Conservation (phyloP, 2,113 vertebrate species). For the Scatophagus argus region DNA sequence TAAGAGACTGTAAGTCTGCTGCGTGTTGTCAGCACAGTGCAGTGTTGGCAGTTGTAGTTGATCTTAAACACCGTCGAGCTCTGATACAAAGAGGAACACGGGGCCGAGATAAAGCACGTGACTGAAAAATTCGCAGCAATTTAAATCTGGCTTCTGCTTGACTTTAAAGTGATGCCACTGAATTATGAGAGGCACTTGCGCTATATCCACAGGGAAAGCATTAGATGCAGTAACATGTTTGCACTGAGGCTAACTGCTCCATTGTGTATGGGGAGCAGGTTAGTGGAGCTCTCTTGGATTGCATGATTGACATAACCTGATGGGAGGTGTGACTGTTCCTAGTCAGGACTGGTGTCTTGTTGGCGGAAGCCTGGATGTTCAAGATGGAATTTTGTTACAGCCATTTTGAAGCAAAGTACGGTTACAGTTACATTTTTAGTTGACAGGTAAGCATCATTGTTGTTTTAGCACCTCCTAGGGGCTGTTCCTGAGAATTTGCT, state of each 20-base stretch:
- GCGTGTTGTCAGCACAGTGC: conserved; percentile 36
- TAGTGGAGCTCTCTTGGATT: neutral
- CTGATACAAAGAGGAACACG: conserved; percentile 18
- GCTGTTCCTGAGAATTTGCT: neutral
- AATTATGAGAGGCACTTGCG: conserved; percentile 33
- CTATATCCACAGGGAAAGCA: neutral
- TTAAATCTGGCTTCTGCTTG: conserved; percentile 22
- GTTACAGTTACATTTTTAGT: no score
- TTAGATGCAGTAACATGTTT: conserved; percentile 1
- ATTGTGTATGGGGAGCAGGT: neutral
- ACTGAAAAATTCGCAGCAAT: conserved; percentile 34
- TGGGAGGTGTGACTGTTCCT: neutral
- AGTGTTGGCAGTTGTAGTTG: conserved; percentile 15
- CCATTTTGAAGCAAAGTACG: no score
- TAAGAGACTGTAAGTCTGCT: conserved; percentile 43
- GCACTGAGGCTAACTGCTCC: neutral
- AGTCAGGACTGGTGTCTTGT: neutral
- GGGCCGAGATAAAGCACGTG: conserved; percentile 23
- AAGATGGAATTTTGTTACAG: no score
- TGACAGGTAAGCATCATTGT: no score
- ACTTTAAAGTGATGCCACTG: conserved; percentile 26
- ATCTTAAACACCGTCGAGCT: conserved; percentile 35
- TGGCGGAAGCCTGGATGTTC: no score
- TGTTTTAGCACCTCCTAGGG: no score
- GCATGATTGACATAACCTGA: neutral